phyloP scores from a whole-genome alignment of 2,113 vertebrate genomes.

The Mirounga angustirostris region DNA sequence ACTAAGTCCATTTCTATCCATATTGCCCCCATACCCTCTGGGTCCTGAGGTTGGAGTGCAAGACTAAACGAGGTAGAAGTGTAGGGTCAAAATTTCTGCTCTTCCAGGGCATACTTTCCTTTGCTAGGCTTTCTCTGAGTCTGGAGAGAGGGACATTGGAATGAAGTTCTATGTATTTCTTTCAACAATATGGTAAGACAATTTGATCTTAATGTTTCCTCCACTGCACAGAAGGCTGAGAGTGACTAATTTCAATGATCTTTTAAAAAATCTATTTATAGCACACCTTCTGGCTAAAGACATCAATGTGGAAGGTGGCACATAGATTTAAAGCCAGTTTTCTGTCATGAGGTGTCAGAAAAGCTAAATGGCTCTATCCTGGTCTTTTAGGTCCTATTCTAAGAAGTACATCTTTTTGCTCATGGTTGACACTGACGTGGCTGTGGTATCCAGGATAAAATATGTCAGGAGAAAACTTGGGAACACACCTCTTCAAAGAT shows the following conservation, averaged over 20 bases:
- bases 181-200: slow-evolving; percentile 52
- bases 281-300: slow-evolving; percentile 72
- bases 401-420: not conserved
- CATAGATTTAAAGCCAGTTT: slow-evolving; percentile 65
- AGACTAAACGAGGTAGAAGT: not conserved
- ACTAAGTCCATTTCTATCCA: not conserved
- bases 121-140: not conserved
- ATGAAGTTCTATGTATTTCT: slow-evolving; percentile 36
- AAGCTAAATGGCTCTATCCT: not conserved
- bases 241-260: slow-evolving; percentile 81
- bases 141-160: not conserved
- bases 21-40: not conserved
- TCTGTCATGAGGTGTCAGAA: slow-evolving; percentile 44
- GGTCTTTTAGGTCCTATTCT: not conserved
- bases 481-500: not conserved
- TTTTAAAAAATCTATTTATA: slow-evolving; percentile 76
- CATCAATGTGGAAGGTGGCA: slow-evolving; percentile 47
- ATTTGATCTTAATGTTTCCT: slow-evolving; percentile 64
- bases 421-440: not conserved
- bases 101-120: not conserved
- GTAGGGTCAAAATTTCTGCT: not conserved
- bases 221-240: slow-evolving; percentile 70
- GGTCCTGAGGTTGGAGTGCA: not conserved
- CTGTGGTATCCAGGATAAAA: not conserved
- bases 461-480: not conserved